phyloP scores from a whole-genome alignment of 2,113 vertebrate genomes.

The Leucoraja erinaceus region DNA sequence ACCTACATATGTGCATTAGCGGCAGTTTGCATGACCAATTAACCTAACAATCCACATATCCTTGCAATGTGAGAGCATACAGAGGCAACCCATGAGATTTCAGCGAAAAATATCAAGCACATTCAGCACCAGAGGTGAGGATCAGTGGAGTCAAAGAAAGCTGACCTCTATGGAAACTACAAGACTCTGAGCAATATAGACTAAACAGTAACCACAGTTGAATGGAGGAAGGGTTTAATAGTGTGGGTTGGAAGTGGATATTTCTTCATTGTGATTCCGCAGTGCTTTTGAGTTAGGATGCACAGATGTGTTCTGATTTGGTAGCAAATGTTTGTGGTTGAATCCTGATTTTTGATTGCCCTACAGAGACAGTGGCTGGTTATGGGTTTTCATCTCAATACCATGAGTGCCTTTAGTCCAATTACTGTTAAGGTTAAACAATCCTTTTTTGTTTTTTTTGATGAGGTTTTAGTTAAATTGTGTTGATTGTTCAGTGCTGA shows the following conservation, averaged over 20 bases:
- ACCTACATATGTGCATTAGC: too few relatives aligned
- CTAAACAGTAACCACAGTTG: not conserved
- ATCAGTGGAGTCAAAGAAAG: not conserved
- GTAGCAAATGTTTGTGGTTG: not conserved
- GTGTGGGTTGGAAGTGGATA: not conserved
- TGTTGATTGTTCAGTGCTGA: not conserved
- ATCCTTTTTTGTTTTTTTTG: not conserved
- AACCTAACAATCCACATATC: too few relatives aligned
- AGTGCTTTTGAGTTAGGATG: not conserved
- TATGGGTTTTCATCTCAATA: not conserved
- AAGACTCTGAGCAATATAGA: not conserved
- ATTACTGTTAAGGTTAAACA: not conserved
- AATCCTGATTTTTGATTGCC: not conserved
- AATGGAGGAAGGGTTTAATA: not conserved
- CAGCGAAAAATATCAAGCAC: too few relatives aligned
- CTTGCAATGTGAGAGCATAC: too few relatives aligned
- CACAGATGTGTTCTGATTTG: not conserved
- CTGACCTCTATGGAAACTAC: not conserved
- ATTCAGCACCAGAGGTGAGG: too few relatives aligned
- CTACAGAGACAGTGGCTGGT: not conserved
- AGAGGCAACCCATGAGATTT: too few relatives aligned
- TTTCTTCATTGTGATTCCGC: not conserved
- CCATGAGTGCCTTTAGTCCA: too few relatives aligned
- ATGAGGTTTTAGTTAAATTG: not conserved
- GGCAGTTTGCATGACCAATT: too few relatives aligned